phyloP scores from a whole-genome alignment of 2,797 vertebrate species.

The Alfaro cultratus region DNA sequence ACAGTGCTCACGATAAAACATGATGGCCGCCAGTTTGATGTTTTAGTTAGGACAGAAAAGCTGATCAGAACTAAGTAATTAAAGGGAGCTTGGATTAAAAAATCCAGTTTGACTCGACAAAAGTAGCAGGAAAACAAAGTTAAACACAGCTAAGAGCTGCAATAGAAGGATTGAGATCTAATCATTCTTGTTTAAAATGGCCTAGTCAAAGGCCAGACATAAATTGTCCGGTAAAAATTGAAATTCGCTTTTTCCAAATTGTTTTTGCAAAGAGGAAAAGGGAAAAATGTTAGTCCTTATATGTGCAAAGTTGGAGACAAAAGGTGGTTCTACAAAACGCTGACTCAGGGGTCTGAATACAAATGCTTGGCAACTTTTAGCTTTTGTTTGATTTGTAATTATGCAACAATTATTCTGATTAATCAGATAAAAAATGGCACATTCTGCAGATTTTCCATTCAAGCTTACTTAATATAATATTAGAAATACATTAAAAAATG shows the following conservation, averaged over 20 bases:
- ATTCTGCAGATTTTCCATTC: too few species aligned
- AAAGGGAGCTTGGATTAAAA: neutral
- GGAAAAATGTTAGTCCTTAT: neutral
- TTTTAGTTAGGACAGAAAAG: neutral
- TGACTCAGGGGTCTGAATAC: neutral
- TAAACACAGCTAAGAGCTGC: neutral
- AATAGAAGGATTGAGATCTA: neutral
- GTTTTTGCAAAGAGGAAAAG: neutral
- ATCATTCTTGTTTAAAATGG: neutral
- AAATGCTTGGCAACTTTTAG: neutral
- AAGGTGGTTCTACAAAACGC: neutral
- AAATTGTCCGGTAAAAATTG: neutral
- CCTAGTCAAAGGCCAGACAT: neutral
- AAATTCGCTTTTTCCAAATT: neutral
- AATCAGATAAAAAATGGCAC: neutral
- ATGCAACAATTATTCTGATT: neutral
- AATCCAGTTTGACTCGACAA: too few species aligned
- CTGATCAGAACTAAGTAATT: neutral
- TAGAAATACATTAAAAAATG: too few species aligned
- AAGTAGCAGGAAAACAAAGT: neutral
- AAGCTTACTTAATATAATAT: too few species aligned
- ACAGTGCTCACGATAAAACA: neutral
- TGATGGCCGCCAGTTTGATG: neutral
- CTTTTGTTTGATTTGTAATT: neutral
- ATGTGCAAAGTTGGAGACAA: neutral